A percentile compares a stretch with the other conserved stretches of the same genome.
Evolutionary conservation across 2,113 vertebrate genomes (phyloP).

Genomic region (Smithornis capensis): DNA sequence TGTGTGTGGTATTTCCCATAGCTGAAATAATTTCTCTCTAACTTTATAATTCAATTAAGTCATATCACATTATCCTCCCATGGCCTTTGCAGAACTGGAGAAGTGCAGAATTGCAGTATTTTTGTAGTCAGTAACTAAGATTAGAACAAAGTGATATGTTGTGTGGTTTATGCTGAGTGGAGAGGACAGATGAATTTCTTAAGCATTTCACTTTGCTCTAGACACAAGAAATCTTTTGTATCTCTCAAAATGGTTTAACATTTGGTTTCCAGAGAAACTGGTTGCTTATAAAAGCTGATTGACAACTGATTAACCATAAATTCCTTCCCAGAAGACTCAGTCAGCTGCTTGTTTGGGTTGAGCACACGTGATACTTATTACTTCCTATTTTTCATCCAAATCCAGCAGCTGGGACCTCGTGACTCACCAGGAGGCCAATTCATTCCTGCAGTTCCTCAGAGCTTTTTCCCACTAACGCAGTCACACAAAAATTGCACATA

Average conservation of each 20-base stretch:
- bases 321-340: background rate
- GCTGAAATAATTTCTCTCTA: background rate
- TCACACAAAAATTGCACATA: background rate
- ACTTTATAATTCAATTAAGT: background rate
- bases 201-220: background rate
- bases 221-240: background rate
- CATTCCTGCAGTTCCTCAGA: background rate
- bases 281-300: background rate
- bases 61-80: background rate
- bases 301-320: background rate
- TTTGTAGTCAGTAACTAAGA: background rate
- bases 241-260: background rate
- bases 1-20: background rate
- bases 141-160: background rate
- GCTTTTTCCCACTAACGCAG: background rate
- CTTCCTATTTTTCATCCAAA: background rate
- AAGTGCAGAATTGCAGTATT: background rate
- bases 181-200: background rate
- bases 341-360: slow-evolving; percentile 13
- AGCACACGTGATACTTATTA: background rate
- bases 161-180: background rate
- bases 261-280: background rate
- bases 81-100: background rate
- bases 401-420: slow-evolving; percentile 21
- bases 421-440: background rate